Base-by-base conservation (phyloP, 2,113 vertebrate genomes). In the Prietella phreatophila region DNA sequence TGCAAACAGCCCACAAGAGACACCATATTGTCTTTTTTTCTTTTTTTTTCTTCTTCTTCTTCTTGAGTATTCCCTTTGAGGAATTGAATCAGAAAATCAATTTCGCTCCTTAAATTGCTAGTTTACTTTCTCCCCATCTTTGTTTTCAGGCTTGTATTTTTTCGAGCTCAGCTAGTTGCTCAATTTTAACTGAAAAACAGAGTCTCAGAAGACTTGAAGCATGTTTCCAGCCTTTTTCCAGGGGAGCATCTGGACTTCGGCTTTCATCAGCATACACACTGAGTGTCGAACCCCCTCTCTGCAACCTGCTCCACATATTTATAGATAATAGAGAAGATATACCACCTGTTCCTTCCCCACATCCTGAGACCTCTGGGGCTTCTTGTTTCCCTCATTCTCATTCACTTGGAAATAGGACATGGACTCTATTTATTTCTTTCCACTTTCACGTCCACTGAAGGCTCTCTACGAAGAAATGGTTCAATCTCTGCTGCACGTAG, bases 401-500 rank as follows among this genome's bases (percentile, higher is more conserved):
- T 76, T 73, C 85, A 89, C 78, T 88, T 36, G 85, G 90, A 93
- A 94, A 93, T 90, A 94, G 91, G 92, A 93, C 89, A 94, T 92
- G 88, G 88, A 65, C 86, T 89, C 87, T 90, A 90, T 93, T 93
- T 92, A 94, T 93, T 94, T 92, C 92, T 88, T 90, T 88, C 90
- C 89, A 92, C 90, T 93, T 91, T 91, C 92, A 30, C 88, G 81
- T 83, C 86, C 92, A 88, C 83, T 30, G 83, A 88, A 86, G 90
- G 83, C 88, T 89, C 88, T 86, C 87, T 88, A 87, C 50, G 84
- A 89, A 91, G 90, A 90, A 83, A 88, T 91, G 84, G 73, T 92
- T 91, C 85, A 90, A 88, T 93, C 90, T 89, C 88, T 76, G 88
- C 90, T 86, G 86, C 89, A 60, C 84, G 91, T 95, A 91, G 86